These are phyloP conservation scores for Meda fulgida DNA, from an alignment of 2,797 vertebrate genomes.

Conservation along the genomic window DNA sequence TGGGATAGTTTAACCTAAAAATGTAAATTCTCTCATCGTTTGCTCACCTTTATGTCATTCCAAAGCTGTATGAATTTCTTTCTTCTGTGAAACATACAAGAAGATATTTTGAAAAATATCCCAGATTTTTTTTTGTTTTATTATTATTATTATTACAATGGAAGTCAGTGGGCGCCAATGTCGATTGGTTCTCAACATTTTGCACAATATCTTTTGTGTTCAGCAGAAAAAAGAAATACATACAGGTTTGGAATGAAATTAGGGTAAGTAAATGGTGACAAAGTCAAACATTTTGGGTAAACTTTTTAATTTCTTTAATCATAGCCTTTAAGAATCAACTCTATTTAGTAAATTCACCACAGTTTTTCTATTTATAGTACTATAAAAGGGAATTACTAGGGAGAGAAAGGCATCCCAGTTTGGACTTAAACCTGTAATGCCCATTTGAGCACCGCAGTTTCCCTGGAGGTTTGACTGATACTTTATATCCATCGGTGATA, in stretches of 20 bases:
- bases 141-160: not conserved
- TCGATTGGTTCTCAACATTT: not conserved
- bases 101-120: not conserved
- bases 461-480: not conserved
- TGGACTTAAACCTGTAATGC: not conserved
- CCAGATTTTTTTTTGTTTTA: not conserved
- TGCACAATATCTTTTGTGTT: not conserved
- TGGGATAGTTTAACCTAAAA: not conserved
- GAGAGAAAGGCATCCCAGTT: not conserved
- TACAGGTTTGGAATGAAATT: not conserved
- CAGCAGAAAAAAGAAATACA: not conserved
- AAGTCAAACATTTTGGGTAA: not conserved
- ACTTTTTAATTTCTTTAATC: too few species aligned
- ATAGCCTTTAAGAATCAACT: not conserved
- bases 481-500: not conserved
- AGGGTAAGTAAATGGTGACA: not conserved
- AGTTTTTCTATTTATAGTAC: not conserved
- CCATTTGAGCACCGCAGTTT: not conserved
- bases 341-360: not conserved
- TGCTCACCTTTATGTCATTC: not conserved
- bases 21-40: not conserved
- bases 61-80: not conserved
- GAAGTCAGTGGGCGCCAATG: not conserved
- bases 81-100: not conserved
- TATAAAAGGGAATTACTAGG: not conserved